Conservation (phyloP, 35 echinoderm and acorn worm species). For the Ophiothrix spiculata region DNA sequence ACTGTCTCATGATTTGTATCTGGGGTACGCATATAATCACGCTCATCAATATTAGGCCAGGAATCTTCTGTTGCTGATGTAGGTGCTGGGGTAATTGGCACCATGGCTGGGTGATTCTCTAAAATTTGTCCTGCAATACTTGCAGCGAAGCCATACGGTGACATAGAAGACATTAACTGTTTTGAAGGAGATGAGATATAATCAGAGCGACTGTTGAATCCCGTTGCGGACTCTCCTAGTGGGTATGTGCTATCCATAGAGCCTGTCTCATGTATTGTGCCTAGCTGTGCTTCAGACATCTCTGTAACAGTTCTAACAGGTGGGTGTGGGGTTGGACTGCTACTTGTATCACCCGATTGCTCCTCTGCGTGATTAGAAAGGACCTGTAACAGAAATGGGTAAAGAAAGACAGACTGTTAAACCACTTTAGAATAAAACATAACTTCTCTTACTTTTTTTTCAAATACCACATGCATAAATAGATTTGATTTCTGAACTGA, state of each 20-base stretch:
- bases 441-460: no score
- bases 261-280: neutral
- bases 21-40: conserved; percentile 49
- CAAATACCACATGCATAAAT: no score
- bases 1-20: conserved; percentile 17
- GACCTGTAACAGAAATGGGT: neutral
- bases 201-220: neutral
- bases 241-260: neutral
- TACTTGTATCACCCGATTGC: neutral
- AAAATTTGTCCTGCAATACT: neutral
- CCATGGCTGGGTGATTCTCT: neutral
- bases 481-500: no score
- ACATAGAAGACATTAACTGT: neutral
- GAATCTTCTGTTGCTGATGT: conserved; percentile 43
- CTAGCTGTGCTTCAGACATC: neutral
- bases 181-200: neutral
- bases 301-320: neutral
- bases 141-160: neutral
- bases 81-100: neutral
- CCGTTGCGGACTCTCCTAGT: neutral
- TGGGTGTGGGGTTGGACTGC: neutral
- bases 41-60: conserved; percentile 69
- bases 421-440: no score
- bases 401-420: no score
- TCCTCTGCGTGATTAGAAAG: neutral